Conservation (phyloP, 2,797 vertebrate species). For the Knipowitschia caucasica region DNA sequence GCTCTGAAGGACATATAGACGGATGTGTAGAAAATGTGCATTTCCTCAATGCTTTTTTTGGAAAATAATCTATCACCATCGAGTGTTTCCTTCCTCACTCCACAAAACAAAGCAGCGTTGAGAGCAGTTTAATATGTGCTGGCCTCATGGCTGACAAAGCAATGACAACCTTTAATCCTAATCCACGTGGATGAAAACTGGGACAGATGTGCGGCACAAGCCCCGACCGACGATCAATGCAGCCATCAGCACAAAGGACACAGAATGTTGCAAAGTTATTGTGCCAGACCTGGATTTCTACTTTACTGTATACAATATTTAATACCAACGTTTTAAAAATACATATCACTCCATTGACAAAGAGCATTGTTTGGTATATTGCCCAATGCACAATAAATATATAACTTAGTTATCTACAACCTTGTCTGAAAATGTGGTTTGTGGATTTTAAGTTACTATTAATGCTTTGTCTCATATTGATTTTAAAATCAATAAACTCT, state of each 20-base stretch:
- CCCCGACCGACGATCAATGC: slow-evolving; percentile 4
- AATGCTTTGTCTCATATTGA: neutral
- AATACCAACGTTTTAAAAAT: no score
- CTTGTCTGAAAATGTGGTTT: no score
- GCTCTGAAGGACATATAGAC: slow-evolving; percentile 31
- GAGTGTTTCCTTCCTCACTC: slow-evolving; percentile 43
- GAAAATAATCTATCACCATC: slow-evolving; percentile 37
- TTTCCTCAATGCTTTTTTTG: slow-evolving; percentile 16
- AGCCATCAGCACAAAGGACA: neutral
- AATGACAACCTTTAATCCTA: slow-evolving; percentile 63
- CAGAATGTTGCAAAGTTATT: neutral
- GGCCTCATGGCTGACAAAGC: slow-evolving; percentile 52
- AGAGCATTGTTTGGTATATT: no score
- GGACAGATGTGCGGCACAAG: slow-evolving; percentile 52
- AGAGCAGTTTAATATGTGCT: slow-evolving; percentile 21
- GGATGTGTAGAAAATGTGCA: slow-evolving; percentile 31
- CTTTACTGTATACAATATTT: neutral
- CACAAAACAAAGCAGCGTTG: slow-evolving; percentile 27
- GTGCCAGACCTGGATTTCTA: neutral
- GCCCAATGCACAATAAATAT: no score
- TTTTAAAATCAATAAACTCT: neutral
- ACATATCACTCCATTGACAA: no score
- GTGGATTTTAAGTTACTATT: neutral
- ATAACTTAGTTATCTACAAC: no score
- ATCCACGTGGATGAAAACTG: slow-evolving; percentile 57